Percentiles rank a stretch among this genome's conserved stretches.
Evolutionary conservation across 2,888 invertebrate species (phyloP).

Genomic region (Coleophora flavipennella): DNA sequence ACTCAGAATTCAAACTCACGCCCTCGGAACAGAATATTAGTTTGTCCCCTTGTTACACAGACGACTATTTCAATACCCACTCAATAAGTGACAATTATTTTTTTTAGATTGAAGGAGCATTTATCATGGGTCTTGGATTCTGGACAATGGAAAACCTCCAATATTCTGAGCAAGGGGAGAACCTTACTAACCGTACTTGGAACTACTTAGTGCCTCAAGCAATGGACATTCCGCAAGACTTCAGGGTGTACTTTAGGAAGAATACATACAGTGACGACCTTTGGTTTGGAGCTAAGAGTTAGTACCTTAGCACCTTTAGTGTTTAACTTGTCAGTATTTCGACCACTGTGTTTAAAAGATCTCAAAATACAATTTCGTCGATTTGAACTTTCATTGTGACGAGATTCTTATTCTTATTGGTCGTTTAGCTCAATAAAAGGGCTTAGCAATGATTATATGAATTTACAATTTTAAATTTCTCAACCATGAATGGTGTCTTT

Average conservation of each 20-base stretch:
- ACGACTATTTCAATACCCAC: too few species aligned
- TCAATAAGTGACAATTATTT: too few species aligned
- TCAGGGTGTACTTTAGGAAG: constrained; percentile 76
- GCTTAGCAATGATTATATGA: not conserved
- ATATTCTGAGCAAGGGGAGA: constrained; percentile 71
- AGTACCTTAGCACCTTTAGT: not conserved
- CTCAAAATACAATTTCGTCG: too few species aligned
- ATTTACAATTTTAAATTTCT: not conserved
- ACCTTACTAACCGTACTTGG: constrained; percentile 83
- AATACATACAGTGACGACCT: constrained; percentile 73
- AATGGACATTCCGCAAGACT: constrained; percentile 82
- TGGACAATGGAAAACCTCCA: constrained; percentile 75
- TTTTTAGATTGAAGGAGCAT: constrained; percentile 75
- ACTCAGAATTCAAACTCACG: too few species aligned
- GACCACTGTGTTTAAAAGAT: constrained; percentile 3
- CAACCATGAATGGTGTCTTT: not conserved
- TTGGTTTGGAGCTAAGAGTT: constrained; percentile 78
- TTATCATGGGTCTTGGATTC: constrained; percentile 77
- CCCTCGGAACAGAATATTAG: too few species aligned
- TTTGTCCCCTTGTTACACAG: too few species aligned
- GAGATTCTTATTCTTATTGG: too few species aligned
- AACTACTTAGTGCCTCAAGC: constrained; percentile 80
- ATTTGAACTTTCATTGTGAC: too few species aligned
- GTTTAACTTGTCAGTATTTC: not conserved
- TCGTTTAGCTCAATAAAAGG: not conserved